A percentile compares a stretch with the other conserved stretches of the same genome.
Conservation (phyloP, 1,140 invertebrate genomes). For the Camponotus pennsylvanicus region DNA sequence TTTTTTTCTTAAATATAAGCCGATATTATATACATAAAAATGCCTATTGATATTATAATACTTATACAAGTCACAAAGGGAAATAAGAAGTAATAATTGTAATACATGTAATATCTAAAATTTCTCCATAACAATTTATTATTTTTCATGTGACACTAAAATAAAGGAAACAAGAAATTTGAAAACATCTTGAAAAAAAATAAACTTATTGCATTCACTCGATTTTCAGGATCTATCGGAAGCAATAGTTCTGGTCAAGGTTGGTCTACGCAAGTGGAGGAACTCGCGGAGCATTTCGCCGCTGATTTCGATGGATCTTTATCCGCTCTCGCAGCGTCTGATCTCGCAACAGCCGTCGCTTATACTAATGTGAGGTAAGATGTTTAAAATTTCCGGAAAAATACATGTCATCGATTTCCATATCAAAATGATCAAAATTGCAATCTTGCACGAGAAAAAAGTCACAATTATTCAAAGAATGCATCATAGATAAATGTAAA, state of each 20-base stretch:
- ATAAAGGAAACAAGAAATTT: not conserved
- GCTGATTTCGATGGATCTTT: constrained; percentile 93
- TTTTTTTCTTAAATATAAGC: not conserved
- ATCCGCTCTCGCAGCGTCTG: constrained; percentile 90
- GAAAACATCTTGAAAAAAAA: not conserved
- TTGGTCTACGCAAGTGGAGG: constrained; percentile 86
- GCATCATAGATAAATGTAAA: not conserved
- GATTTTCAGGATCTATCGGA: constrained; percentile 77
- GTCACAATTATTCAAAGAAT: not conserved
- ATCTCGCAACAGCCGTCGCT: constrained; percentile 88
- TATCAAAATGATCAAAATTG: not conserved
- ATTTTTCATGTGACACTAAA: not conserved
- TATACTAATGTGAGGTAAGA: constrained; percentile 91
- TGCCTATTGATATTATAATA: not conserved
- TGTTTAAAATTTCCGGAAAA: not conserved
- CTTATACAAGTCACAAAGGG: not conserved
- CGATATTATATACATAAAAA: not conserved
- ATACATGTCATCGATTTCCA: not conserved
- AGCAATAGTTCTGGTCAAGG: constrained; percentile 83
- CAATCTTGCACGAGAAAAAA: not conserved
- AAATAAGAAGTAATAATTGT: not conserved
- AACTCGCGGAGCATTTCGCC: constrained; percentile 90
- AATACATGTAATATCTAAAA: not conserved
- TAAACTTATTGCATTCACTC: not conserved
- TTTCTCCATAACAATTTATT: not conserved